Evolutionary conservation across 2,113 vertebrate genomes (phyloP), one percentile per base, ranked within the genome.

Genomic region (Leucoraja erinaceus): DNA sequence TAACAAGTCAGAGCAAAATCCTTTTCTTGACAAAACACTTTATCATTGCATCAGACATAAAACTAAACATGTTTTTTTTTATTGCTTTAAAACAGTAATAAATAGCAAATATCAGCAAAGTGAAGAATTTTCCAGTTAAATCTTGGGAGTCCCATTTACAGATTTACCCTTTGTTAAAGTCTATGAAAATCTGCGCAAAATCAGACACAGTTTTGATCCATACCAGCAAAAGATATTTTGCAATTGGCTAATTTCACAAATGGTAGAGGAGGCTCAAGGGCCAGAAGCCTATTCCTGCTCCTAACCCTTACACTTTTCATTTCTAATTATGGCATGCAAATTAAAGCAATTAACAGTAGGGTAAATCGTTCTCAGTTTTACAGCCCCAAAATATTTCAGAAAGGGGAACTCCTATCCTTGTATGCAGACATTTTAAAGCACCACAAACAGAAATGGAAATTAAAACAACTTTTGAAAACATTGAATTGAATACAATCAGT

Each of bases 51-150:
- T 63, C 59, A 66, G 31, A 88, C 7, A 33, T 77, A 12, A 77
- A 77, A 75, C 74, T 9, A n/a, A 33, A 14, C 31, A n/a, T 61
- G 11, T 66, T 28, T 31, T 47, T 47, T 66, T 63, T 88, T 88
- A 88, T n/a, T 66, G 59, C 59, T 88, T 88, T 88, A 63, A 63
- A 88, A 88, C 9, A 31, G 61, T 31, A 88, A n/a, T 56, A 86
- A 86, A 86, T 83, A 86, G 2, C 11, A 59, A 56, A 72, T 72
- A 72, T 72, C 70, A 72, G 54, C 22, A 59, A 9, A 59, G 18
- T 86, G 59, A 63, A 88, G 83, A 88, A 88, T n/a, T 84, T 63
- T 88, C 63, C 31, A 88, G 28, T 66, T 88, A 88, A 88, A 88
- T 38, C 14, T 4, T 88, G 12, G 28, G 12, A 8, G 12, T 88